These are phyloP conservation scores for Himalopsyche phryganea DNA, from an alignment of 1,140 invertebrate species.

Conservation along the genomic window DNA sequence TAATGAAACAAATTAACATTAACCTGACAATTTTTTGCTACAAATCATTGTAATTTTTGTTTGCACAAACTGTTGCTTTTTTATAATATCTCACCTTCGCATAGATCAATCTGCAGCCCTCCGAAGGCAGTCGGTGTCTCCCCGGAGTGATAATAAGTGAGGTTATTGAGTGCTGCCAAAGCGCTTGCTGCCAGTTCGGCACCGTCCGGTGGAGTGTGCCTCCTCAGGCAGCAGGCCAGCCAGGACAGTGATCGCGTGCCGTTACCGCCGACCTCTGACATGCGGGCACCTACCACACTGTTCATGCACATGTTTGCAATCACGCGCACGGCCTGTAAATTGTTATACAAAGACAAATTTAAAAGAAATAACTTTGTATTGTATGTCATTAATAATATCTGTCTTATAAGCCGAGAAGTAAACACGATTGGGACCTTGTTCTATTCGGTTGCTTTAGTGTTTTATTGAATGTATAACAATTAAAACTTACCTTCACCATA, in stretches of 20 bases:
- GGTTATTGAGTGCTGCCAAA: conserved; percentile 47
- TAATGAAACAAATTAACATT: no score
- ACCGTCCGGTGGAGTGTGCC: conserved; percentile 37
- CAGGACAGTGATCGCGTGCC: conserved; percentile 39
- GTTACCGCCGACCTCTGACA: conserved; percentile 36
- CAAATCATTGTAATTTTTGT: no score
- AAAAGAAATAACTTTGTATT: no score
- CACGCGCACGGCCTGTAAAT: conserved; percentile 44
- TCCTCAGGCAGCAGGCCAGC: conserved; percentile 41
- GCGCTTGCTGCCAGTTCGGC: conserved; percentile 44
- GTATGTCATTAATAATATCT: no score
- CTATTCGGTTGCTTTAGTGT: no score
- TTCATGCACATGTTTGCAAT: conserved; percentile 48
- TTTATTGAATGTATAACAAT: no score
- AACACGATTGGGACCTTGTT: no score
- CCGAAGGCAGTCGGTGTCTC: conserved; percentile 38
- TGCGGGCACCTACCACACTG: conserved; percentile 37
- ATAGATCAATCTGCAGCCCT: conserved; percentile 39
- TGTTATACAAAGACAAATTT: no score
- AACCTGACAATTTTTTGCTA: no score
- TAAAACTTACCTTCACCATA: conserved; percentile 60
- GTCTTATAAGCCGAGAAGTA: no score
- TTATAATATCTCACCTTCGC: conserved; percentile 41
- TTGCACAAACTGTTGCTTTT: no score
- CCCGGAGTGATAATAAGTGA: conserved; percentile 46